Base-by-base conservation (phyloP, 2,797 vertebrate genomes). In the Leptatherina wallacei region DNA sequence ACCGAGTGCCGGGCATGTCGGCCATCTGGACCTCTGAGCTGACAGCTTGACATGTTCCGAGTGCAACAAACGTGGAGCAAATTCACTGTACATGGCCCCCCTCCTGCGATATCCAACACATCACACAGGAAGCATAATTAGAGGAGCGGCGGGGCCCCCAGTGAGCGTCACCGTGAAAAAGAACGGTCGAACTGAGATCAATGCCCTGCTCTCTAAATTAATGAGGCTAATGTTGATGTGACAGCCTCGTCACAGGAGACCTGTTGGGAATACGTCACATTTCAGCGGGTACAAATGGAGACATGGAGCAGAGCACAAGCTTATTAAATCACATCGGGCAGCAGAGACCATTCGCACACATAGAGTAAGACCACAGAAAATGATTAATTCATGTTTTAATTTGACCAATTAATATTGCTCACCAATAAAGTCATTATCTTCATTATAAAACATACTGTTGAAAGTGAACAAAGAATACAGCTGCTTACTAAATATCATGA, bases 361-460 rank as follows among this genome's bases (percentile, higher is more conserved):
- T 18, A 32, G 14, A 75, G 47, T 36, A 59, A 40, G 16, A 75
- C 75, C 69, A 61, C 76, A 61, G 20, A 62, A 73, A 76, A 80
- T 73, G 80, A 89, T 88, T 85, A 71, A 87, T 86, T 77, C 81
- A 82, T 87, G 77, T 88, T 94, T 94, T 91, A 92, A 90, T 93
- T 88, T 83, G 89, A 93, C 83, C 87, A 89, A 87, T 91, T 90
- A 83, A 89, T 93, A 90, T 94, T 92, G 88, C 88, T 92, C 85
- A 92, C 81, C 87, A 90, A 89, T 89, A 85, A 88, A 88, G 85
- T 92, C 78, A 80, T 85, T 68, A 81, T 91, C 94, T 88, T 91
- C 76, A 85, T 93, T 92, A 95, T 84, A 93, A 95, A 94, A 94
- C 92, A 92, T 86, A 93, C 87, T 70, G 78, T 89, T 87, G 85